Percentiles rank a stretch among this genome's conserved stretches.
phyloP scores from a whole-genome alignment of 2,113 vertebrate species.

The Prolemur simus region DNA sequence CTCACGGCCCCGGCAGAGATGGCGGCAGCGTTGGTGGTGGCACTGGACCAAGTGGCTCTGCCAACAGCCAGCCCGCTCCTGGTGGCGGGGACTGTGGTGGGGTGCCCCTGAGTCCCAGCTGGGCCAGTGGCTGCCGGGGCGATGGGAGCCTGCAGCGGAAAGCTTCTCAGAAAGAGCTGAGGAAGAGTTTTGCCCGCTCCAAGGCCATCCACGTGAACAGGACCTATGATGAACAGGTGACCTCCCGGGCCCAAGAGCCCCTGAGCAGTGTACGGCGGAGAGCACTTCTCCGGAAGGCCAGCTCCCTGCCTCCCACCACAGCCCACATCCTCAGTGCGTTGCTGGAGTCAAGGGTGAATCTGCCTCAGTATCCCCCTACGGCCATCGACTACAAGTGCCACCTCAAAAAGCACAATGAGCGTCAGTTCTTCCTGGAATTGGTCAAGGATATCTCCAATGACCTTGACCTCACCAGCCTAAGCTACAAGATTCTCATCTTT shows the following conservation, averaged over 20 bases:
- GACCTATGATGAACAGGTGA: constrained; percentile 97
- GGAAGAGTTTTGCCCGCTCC: constrained; percentile 96
- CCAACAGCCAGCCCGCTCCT: constrained; percentile 22
- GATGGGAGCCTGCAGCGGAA: constrained; percentile 88
- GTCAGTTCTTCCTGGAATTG: constrained; percentile 97
- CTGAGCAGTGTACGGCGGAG: constrained; percentile 94
- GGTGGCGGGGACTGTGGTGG: constrained; percentile 43
- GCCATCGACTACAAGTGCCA: constrained; percentile 98
- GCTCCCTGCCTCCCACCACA: constrained; percentile 96
- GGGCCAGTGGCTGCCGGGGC: constrained; percentile 78
- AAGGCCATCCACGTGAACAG: constrained; percentile 95
- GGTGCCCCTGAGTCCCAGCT: constrained; percentile 57
- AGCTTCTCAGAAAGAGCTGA: constrained; percentile 95
- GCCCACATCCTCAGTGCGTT: constrained; percentile 97
- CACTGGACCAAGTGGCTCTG: constrained; percentile 13
- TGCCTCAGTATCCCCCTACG: constrained; percentile 96
- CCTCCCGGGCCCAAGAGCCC: constrained; percentile 93
- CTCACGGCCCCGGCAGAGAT: background rate
- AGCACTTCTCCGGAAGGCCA: constrained; percentile 95
- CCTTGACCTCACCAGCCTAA: constrained; percentile 95
- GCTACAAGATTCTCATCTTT: constrained; percentile 98
- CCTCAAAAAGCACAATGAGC: constrained; percentile 95
- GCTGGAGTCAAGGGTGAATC: constrained; percentile 97
- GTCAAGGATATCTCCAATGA: constrained; percentile 99
- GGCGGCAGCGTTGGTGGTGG: background rate